A percentile compares a stretch with the other conserved stretches of the same genome.
Conservation (phyloP, 64 coral and sea anemone genomes). For the Montipora efflorescens region DNA sequence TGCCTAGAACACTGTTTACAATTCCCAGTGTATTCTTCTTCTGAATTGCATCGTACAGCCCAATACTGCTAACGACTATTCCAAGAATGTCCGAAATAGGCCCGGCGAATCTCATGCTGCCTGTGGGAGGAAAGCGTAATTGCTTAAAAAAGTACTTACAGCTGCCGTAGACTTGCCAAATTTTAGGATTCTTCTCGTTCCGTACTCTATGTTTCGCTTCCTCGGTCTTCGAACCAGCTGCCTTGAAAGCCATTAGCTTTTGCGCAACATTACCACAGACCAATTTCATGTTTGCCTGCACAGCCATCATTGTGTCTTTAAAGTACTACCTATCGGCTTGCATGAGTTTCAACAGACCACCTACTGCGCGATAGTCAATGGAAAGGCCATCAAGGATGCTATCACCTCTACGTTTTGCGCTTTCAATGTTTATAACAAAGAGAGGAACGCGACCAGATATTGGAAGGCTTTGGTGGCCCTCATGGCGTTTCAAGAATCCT, state of each 20-base stretch:
- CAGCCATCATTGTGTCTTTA: background rate
- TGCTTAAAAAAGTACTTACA: constrained; percentile 46
- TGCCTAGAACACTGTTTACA: no score
- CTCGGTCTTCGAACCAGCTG: background rate
- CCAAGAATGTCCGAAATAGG: constrained; percentile 68
- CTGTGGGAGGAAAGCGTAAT: constrained; percentile 18
- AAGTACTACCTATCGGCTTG: constrained; percentile 29
- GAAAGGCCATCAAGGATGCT: constrained; percentile 34
- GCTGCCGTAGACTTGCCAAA: constrained; percentile 22
- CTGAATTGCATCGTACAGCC: constrained; percentile 62
- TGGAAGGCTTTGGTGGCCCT: background rate
- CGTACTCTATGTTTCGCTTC: background rate
- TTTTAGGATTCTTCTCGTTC: background rate
- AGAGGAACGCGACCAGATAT: background rate
- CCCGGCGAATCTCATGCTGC: background rate
- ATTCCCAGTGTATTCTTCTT: constrained; percentile 43
- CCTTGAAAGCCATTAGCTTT: constrained; percentile 1
- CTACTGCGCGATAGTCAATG: constrained; percentile 3
- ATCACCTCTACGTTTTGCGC: constrained; percentile 9
- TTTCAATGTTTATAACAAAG: background rate
- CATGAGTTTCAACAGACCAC: constrained; percentile 17
- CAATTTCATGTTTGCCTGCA: background rate
- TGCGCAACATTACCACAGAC: background rate
- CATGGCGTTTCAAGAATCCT: background rate
- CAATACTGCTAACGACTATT: constrained; percentile 53